A percentile compares a stretch with the other conserved stretches of the same genome.
Evolutionary conservation across 1,140 invertebrate genomes (phyloP).

Genomic region (Drosophila malerkotliana): DNA sequence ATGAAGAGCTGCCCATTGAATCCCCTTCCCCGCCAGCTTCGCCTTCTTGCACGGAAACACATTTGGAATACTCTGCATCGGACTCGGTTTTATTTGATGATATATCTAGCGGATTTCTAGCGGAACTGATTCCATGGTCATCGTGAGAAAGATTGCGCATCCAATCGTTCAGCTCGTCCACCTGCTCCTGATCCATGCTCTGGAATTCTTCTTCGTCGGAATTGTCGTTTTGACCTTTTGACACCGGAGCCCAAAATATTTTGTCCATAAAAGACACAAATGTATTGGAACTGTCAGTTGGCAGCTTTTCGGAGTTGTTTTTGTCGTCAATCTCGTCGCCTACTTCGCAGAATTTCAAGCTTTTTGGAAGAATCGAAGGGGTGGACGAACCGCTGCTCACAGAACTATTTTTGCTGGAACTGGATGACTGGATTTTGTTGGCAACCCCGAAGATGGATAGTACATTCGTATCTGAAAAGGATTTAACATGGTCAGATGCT

Average conservation of each 20-base stretch:
- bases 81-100: constrained; percentile 54
- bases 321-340: not conserved
- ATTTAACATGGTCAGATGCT: not conserved
- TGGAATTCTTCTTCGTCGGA: not conserved
- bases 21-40: not conserved
- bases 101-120: not conserved
- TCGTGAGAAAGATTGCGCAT: not conserved
- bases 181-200: not conserved
- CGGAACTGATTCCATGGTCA: not conserved
- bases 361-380: not conserved
- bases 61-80: constrained; percentile 44
- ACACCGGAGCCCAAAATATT: constrained; percentile 15
- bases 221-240: not conserved
- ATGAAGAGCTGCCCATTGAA: not conserved
- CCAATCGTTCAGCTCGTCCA: not conserved
- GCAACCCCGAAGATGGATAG: not conserved
- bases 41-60: not conserved
- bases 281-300: not conserved
- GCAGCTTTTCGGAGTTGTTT: not conserved
- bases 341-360: constrained; percentile 7
- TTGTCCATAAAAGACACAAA: constrained; percentile 18
- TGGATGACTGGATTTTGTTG: constrained; percentile 15
- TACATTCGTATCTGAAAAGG: not conserved
- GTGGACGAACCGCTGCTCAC: constrained; percentile 5
- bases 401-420: constrained; percentile 23